Conservation (phyloP, 1,140 invertebrate species). For the Drosophila mayri region DNA sequence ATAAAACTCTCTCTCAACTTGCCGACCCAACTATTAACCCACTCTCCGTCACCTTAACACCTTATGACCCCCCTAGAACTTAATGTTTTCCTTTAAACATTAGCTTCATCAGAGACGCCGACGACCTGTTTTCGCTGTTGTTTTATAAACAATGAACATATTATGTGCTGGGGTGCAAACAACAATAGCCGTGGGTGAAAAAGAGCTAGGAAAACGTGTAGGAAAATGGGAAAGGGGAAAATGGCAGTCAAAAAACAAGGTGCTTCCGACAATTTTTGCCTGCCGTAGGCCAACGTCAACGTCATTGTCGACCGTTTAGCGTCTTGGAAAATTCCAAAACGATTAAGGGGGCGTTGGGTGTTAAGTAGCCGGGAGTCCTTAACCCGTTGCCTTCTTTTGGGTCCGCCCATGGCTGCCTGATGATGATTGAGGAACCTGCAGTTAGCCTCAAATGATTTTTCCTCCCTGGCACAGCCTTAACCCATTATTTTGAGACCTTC, state of each 20-base stretch:
- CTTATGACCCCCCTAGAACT: neutral
- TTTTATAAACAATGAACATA: constrained; percentile 79
- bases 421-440: constrained; percentile 40
- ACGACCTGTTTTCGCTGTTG: constrained; percentile 65
- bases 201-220: constrained; percentile 25
- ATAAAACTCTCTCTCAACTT: neutral
- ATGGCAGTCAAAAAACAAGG: constrained; percentile 62
- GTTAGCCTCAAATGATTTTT: constrained; percentile 47
- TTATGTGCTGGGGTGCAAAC: constrained; percentile 46
- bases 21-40: constrained; percentile 25
- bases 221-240: neutral
- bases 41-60: neutral
- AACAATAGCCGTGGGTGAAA: constrained; percentile 44
- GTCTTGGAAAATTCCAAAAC: constrained; percentile 50
- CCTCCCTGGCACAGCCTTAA: constrained; percentile 13
- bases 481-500: constrained; percentile 23
- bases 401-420: constrained; percentile 9
- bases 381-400: constrained; percentile 8
- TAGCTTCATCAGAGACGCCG: constrained; percentile 40
- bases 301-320: constrained; percentile 54
- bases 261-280: constrained; percentile 64
- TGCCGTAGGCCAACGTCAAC: constrained; percentile 44
- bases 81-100: constrained; percentile 34
- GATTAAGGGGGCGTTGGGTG: constrained; percentile 37
- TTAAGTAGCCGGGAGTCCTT: constrained; percentile 39